Evolutionary conservation across 2,113 vertebrate genomes (phyloP), one percentile per base, ranked within the genome.

Genomic region (Peromyscus leucopus): DNA sequence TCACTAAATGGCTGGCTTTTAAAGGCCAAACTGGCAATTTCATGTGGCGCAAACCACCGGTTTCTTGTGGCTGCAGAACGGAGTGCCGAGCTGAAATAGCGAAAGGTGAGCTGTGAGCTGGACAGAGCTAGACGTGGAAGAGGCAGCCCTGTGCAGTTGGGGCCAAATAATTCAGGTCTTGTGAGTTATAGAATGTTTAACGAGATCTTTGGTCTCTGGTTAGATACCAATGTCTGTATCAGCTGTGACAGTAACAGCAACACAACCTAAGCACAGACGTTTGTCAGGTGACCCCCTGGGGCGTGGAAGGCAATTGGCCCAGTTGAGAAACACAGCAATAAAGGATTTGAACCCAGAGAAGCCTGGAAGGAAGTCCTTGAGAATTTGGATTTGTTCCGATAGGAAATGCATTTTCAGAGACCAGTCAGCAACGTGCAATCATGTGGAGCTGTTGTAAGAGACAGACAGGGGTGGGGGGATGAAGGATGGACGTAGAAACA

Each of bases 1-100:
- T 61, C 67, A 95, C 42, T 39, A 26, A 42, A 82, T 67, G 8
- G 7, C 75, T 26, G 21, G 16, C 19, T 39, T 95, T 74, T 92
- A 59, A 89, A 84, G 39, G 71, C 93, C 57, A 85, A 31, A 51
- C 17, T 79, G 76, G 51, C 71, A 89, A 2, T 65, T 86, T 79
- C 2, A 0, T 79, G 0, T 61, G 16, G 5, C 79, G 8, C 33
- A 67, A 26, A n/a, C 3, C n/a, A 33, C 42, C 19, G n/a, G 12
- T 90, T 90, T 24, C 46, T 46, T 51, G 5, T 74, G 71, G 48
- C n/a, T 59, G 7, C 24, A 61, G 46, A 13, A 90, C 16, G 61
- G 59, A 24, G 22, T 55, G 13, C 48, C 33, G 16, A 31, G 48
- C 31, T 87, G n/a, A 78, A 48, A 46, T 42, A 36, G 31, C 22